Percentiles rank a stretch among this genome's conserved stretches.
Evolutionary conservation across 2,797 vertebrate genomes (phyloP).

Genomic region (Heteromormyrus szaboi): DNA sequence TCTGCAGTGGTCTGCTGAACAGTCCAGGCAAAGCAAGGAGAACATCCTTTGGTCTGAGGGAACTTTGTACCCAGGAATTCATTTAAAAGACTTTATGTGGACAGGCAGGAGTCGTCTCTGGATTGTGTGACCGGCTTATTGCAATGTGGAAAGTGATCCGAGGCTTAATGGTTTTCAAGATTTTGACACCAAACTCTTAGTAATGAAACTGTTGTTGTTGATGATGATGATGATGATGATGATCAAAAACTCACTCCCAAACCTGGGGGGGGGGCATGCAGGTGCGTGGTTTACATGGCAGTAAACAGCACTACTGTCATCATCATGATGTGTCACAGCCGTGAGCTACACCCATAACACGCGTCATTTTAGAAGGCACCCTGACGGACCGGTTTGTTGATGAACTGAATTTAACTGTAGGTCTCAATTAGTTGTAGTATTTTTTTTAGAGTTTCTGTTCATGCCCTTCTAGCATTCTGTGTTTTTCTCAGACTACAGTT

Average conservation of each 20-base stretch:
- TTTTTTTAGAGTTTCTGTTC: neutral
- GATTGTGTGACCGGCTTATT: neutral
- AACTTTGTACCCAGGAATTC: neutral
- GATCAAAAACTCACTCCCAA: neutral
- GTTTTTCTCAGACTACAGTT: neutral
- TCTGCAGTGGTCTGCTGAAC: neutral
- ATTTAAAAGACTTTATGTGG: neutral
- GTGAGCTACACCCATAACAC: neutral
- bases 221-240: neutral
- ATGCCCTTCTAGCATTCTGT: neutral
- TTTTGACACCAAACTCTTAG: neutral
- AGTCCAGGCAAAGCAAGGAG: neutral
- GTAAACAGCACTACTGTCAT: neutral
- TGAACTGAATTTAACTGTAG: neutral
- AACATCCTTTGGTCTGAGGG: neutral
- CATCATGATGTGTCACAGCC: neutral
- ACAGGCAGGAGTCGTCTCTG: neutral
- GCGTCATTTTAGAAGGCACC: slow-evolving; percentile 45
- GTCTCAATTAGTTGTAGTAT: neutral
- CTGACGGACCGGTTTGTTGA: slow-evolving; percentile 46
- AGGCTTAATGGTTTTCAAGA: neutral
- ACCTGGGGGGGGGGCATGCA: neutral
- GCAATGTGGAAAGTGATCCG: neutral
- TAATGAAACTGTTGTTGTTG: neutral
- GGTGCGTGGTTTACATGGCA: neutral